Evolutionary conservation across 2,888 invertebrate genomes (phyloP).

Genomic region (Alloscopus bannaensis): DNA sequence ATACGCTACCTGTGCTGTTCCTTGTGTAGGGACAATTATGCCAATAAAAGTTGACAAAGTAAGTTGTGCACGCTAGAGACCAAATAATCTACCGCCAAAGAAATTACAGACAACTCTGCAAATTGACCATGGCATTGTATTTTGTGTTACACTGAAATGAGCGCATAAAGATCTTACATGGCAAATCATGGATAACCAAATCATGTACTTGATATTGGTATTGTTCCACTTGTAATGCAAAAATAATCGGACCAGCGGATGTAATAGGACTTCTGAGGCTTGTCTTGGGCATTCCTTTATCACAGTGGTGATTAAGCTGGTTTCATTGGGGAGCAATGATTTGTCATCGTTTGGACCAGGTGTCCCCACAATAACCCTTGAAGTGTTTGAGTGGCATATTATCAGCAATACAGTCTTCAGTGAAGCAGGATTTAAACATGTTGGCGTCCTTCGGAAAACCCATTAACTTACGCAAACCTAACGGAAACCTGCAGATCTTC

Average conservation of each 20-base stretch:
- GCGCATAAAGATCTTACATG: conserved; percentile 7
- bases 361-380: conserved; percentile 3
- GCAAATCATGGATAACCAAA: conserved; percentile 10
- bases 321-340: conserved; percentile 1
- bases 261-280: neutral
- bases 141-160: neutral
- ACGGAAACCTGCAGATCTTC: neutral
- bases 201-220: neutral
- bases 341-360: conserved; percentile 11
- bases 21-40: conserved; percentile 1
- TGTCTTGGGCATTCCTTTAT: neutral
- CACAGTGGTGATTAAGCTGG: conserved; percentile 7
- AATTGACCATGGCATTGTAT: neutral
- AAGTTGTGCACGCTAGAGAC: neutral
- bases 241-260: conserved; percentile 4
- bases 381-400: neutral
- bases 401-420: neutral
- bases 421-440: no score
- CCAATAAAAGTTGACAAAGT: neutral
- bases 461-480: neutral
- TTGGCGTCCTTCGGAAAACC: neutral
- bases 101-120: neutral
- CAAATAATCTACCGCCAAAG: neutral
- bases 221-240: conserved; percentile 14
- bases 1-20: no score